These are phyloP conservation scores for Tachystola acroxantha DNA, from an alignment of 2,888 invertebrate genomes.

Conservation along the genomic window DNA sequence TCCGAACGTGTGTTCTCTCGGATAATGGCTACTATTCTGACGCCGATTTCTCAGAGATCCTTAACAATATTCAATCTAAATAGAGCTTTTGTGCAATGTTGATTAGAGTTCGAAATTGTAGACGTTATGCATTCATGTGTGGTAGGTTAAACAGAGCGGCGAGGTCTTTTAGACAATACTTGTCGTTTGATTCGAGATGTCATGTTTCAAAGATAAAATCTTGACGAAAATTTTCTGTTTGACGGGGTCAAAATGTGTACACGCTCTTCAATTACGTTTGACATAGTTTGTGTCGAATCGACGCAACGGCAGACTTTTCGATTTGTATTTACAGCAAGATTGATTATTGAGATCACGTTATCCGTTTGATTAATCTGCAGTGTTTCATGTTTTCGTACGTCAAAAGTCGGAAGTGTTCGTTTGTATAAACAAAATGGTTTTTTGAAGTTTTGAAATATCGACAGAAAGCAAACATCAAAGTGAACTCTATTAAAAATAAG, in stretches of 20 bases:
- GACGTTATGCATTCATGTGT: conserved; percentile 13
- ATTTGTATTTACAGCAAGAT: conserved; percentile 25
- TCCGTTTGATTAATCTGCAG: conserved; percentile 39
- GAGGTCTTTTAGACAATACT: conserved; percentile 59
- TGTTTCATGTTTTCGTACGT: conserved; percentile 33
- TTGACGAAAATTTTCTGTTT: conserved; percentile 65
- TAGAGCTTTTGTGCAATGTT: conserved; percentile 11
- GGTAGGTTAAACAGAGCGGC: conserved; percentile 37
- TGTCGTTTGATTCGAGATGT: conserved; percentile 72
- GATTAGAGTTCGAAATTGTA: conserved; percentile 6
- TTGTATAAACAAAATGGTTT: background rate
- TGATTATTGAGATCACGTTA: conserved; percentile 45
- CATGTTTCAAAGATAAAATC: conserved; percentile 66
- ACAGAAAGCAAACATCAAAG: no score
- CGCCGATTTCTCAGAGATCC: conserved; percentile 40
- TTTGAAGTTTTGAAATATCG: background rate
- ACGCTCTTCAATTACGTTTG: conserved; percentile 69
- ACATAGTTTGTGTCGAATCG: conserved; percentile 40
- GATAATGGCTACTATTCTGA: conserved; percentile 66
- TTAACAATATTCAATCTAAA: conserved; percentile 14
- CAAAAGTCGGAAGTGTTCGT: conserved; percentile 4
- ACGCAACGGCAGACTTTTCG: conserved; percentile 27
- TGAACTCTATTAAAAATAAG: no score
- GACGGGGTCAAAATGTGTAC: conserved; percentile 66
- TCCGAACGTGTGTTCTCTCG: conserved; percentile 68